Conservation (phyloP, 2,797 vertebrate species). For the Anolis apletophallus region DNA sequence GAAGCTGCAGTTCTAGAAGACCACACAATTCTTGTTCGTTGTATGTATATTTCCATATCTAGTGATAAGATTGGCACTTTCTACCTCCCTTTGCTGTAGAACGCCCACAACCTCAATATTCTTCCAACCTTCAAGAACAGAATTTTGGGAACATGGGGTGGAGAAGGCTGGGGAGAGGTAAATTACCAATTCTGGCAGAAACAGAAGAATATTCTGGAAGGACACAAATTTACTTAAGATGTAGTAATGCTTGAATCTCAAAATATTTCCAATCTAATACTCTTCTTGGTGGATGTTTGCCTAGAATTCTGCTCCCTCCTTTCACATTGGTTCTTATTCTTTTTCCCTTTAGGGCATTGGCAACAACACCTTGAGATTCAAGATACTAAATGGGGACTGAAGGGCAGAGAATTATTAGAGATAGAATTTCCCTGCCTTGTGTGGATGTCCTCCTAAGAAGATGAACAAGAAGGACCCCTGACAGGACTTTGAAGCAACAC, state of each 20-base stretch:
- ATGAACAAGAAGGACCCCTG: not conserved
- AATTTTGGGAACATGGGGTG: not conserved
- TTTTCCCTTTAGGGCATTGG: not conserved
- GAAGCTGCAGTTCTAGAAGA: too few relatives aligned
- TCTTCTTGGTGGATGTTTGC: too few relatives aligned
- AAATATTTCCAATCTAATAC: not conserved
- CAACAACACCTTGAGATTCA: not conserved
- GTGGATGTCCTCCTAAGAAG: not conserved
- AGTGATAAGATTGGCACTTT: not conserved
- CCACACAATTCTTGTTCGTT: too few relatives aligned
- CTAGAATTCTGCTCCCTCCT: not conserved
- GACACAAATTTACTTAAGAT: not conserved
- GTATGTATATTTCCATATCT: too few relatives aligned
- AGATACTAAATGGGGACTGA: not conserved
- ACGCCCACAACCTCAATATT: too few relatives aligned
- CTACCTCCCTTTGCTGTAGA: not conserved
- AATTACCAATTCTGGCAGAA: not conserved
- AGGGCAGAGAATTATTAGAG: not conserved
- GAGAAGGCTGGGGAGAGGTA: too few relatives aligned
- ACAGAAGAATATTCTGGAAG: not conserved
- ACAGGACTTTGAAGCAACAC: too few relatives aligned
- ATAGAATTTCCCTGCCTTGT: not conserved
- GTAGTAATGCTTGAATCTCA: not conserved
- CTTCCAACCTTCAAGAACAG: not conserved
- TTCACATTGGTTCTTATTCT: not conserved